A percentile compares a stretch with the other conserved stretches of the same genome.
Evolutionary conservation across 1,140 invertebrate species (phyloP).

Genomic region (Pachyrhynchus sulphureomaculatus): DNA sequence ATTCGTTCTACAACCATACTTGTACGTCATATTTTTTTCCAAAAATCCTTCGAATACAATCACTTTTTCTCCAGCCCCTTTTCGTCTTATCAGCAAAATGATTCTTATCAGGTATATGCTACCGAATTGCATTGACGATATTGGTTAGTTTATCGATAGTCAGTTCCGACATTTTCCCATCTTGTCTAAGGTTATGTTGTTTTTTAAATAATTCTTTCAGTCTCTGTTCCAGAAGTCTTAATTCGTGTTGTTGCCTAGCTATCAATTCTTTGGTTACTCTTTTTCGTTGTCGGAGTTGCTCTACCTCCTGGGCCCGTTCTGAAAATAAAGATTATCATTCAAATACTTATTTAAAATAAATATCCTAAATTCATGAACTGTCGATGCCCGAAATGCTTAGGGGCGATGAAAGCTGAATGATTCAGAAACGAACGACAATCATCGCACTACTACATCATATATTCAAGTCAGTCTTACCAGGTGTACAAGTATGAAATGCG

Average conservation of each 20-base stretch:
- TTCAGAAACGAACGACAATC: no score
- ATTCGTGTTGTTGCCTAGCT: constrained; percentile 34
- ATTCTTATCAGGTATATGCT: constrained; percentile 23
- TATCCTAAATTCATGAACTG: no score
- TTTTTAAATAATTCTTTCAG: constrained; percentile 23
- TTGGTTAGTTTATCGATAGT: constrained; percentile 41
- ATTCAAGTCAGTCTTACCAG: no score
- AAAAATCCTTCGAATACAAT: neutral
- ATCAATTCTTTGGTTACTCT: constrained; percentile 36
- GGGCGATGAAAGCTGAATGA: no score
- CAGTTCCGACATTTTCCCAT: constrained; percentile 35
- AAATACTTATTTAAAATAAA: no score
- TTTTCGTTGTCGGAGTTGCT: constrained; percentile 27
- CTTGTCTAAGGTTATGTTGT: neutral
- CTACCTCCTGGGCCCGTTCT: constrained; percentile 35
- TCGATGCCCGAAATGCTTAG: no score
- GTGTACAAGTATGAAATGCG: no score
- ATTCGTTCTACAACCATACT: no score
- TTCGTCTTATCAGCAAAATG: no score
- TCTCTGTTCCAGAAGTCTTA: constrained; percentile 37
- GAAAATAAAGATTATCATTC: neutral
- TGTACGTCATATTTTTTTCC: no score
- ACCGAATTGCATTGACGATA: constrained; percentile 42
- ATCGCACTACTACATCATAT: no score
- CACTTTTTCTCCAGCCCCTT: neutral